Conservation (phyloP, 2,888 invertebrate species). For the Ennomos erosarius region DNA sequence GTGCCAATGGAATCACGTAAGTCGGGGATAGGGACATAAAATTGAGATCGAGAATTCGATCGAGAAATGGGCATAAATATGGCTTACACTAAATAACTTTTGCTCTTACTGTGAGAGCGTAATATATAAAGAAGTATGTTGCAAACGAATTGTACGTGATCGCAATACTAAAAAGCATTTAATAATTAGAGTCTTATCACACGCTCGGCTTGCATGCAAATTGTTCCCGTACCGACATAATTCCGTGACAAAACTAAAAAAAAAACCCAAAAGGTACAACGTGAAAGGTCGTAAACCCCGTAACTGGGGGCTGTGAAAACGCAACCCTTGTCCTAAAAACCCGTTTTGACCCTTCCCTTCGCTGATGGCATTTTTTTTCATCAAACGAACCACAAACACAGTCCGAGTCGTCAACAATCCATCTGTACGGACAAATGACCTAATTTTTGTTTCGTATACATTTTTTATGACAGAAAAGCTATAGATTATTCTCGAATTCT, state of each 20-base stretch:
- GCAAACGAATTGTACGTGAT: slow-evolving; percentile 31
- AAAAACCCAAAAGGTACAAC: slow-evolving; percentile 18
- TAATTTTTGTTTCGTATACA: slow-evolving; percentile 26
- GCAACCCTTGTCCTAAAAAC: slow-evolving; percentile 45
- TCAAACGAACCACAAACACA: slow-evolving; percentile 42
- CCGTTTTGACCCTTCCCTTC: slow-evolving; percentile 42
- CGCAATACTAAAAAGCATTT: slow-evolving; percentile 23
- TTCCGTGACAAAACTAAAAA: slow-evolving; percentile 19
- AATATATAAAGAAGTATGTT: slow-evolving; percentile 31
- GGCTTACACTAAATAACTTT: slow-evolving; percentile 6
- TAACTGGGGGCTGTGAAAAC: slow-evolving; percentile 48
- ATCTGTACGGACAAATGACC: slow-evolving; percentile 37
- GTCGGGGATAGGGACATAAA: slow-evolving; percentile 32
- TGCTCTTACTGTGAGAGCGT: not conserved
- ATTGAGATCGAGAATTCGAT: slow-evolving; percentile 7
- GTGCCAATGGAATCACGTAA: slow-evolving; percentile 44
- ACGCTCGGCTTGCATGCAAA: slow-evolving; percentile 28
- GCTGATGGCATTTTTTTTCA: slow-evolving; percentile 44
- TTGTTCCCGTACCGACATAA: slow-evolving; percentile 19
- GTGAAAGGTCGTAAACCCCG: slow-evolving; percentile 44
- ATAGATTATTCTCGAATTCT: too few species aligned
- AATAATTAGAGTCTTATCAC: slow-evolving; percentile 32
- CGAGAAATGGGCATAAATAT: slow-evolving; percentile 2
- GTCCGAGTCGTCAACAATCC: slow-evolving; percentile 40
- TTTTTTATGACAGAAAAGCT: slow-evolving; percentile 10